phyloP scores from a whole-genome alignment of 2,797 vertebrate genomes.

The Cyprinodon diabolis region DNA sequence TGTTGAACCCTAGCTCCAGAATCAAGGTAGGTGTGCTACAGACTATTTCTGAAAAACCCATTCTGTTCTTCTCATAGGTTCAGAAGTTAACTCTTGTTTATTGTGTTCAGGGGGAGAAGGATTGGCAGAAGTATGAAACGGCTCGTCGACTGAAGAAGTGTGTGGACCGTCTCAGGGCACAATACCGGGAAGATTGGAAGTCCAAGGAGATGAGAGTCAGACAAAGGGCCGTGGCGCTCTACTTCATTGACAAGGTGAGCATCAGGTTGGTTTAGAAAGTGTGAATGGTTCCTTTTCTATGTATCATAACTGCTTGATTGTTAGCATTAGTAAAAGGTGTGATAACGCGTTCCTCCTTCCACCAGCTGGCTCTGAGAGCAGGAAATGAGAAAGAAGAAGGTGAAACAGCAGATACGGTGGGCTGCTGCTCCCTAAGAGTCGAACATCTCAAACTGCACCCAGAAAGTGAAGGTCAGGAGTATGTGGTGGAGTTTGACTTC shows the following conservation, averaged over 20 bases:
- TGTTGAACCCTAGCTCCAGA: constrained; percentile 97
- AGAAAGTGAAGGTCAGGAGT: constrained; percentile 94
- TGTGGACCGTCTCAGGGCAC: constrained; percentile 91
- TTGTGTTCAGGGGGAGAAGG: constrained; percentile 90
- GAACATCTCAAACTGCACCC: constrained; percentile 93
- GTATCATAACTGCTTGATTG: neutral
- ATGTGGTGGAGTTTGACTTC: constrained; percentile 96
- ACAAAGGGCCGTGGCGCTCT: constrained; percentile 94
- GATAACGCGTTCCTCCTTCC: constrained; percentile 38
- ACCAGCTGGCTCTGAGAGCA: constrained; percentile 95
- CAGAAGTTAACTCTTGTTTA: no score
- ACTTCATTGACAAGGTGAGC: constrained; percentile 97
- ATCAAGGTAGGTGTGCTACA: constrained; percentile 86
- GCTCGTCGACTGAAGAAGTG: constrained; percentile 93
- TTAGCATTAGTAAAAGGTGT: neutral
- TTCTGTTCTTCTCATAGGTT: no score
- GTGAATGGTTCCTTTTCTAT: no score
- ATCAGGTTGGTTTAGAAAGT: neutral
- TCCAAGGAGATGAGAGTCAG: constrained; percentile 98
- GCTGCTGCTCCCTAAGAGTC: constrained; percentile 95
- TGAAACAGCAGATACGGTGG: constrained; percentile 96
- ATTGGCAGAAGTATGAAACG: constrained; percentile 98
- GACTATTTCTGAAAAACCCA: neutral
- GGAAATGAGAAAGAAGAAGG: constrained; percentile 99
- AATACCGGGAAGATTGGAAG: constrained; percentile 98